Conservation (phyloP, 2,888 invertebrate genomes). For the Cremastinae sp. region DNA sequence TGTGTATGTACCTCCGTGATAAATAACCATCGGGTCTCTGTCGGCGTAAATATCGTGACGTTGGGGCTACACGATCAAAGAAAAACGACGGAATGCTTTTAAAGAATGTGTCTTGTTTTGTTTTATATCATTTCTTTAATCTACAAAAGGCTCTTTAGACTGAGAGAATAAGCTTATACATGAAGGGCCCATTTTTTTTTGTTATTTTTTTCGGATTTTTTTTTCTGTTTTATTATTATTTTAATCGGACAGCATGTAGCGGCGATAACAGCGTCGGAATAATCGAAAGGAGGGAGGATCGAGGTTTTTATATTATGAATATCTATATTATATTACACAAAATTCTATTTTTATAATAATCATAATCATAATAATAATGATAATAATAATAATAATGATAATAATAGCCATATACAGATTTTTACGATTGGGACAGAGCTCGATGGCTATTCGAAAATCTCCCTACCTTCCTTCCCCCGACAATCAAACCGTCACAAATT, state of each 20-base stretch:
- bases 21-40: slow-evolving; percentile 37
- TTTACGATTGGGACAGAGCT: slow-evolving; percentile 58
- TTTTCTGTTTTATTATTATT: slow-evolving; percentile 1
- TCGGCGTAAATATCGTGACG: slow-evolving; percentile 21
- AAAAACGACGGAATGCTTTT: slow-evolving; percentile 56
- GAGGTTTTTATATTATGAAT: slow-evolving; percentile 6
- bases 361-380: neutral
- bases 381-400: neutral
- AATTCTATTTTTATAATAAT: slow-evolving; percentile 6
- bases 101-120: slow-evolving; percentile 49
- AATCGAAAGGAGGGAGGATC: slow-evolving; percentile 26
- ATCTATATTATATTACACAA: slow-evolving; percentile 31
- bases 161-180: slow-evolving; percentile 13
- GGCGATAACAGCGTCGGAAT: slow-evolving; percentile 45
- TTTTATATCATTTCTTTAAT: slow-evolving; percentile 11
- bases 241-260: slow-evolving; percentile 33
- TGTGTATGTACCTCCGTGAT: slow-evolving; percentile 21
- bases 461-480: slow-evolving; percentile 31
- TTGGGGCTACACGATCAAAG: slow-evolving; percentile 40
- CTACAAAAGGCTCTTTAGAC: slow-evolving; percentile 24
- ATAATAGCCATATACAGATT: slow-evolving; percentile 31
- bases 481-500: slow-evolving; percentile 67
- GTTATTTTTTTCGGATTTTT: neutral
- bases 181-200: slow-evolving; percentile 21
- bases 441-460: slow-evolving; percentile 68